Conservation (phyloP, 1,140 invertebrate species). For the Drosophila orena region DNA sequence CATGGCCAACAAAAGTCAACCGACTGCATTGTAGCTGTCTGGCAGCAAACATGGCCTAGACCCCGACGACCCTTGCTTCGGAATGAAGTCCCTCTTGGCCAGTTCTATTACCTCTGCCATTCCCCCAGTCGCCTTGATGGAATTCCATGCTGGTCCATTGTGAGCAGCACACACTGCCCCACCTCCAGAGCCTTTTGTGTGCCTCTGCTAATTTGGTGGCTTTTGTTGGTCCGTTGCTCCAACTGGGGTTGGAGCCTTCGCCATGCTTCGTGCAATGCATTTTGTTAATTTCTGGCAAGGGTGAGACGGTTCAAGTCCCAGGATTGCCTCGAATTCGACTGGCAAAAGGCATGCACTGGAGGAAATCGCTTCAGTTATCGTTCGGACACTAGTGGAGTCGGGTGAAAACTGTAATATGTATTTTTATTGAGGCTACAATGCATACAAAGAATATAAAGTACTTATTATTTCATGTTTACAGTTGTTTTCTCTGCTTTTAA, state of each 20-base stretch:
- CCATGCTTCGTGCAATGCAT: conserved; percentile 39
- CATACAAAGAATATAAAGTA: too few species aligned
- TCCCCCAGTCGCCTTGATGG: conserved; percentile 31
- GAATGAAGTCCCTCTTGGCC: neutral
- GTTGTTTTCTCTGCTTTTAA: neutral
- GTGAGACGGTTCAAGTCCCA: conserved; percentile 17
- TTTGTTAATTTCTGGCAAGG: conserved; percentile 45
- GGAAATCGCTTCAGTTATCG: neutral
- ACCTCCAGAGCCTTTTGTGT: conserved; percentile 51
- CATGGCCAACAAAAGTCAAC: conserved; percentile 34
- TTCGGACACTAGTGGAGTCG: too few species aligned
- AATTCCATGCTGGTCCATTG: conserved; percentile 64
- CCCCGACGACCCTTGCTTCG: neutral
- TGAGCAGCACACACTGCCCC: conserved; percentile 24
- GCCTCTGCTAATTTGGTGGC: conserved; percentile 75
- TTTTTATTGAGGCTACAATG: too few species aligned
- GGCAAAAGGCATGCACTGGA: conserved; percentile 6
- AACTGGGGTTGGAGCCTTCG: conserved; percentile 18
- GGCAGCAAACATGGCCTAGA: conserved; percentile 35
- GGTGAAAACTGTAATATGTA: too few species aligned
- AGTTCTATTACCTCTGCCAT: conserved; percentile 30
- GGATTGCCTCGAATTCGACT: conserved; percentile 5
- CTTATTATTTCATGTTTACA: too few species aligned
- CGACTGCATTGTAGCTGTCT: conserved; percentile 40
- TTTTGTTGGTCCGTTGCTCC: conserved; percentile 59